Base-by-base conservation (phyloP, 64 coral and sea anemone species). In the Stylophora pistillata region DNA sequence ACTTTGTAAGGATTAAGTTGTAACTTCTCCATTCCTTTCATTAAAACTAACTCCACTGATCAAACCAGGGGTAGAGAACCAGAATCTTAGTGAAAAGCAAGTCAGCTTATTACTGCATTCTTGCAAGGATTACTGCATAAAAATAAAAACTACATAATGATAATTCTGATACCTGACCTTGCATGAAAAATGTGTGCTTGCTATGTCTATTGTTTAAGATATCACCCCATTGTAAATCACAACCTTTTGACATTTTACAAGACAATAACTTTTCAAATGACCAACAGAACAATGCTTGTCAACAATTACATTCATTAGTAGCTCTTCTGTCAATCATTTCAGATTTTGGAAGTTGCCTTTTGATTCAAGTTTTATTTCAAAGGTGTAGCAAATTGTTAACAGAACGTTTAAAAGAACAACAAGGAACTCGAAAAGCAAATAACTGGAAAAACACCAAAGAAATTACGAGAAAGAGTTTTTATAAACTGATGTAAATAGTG, bases 261-360 rank as follows among this genome's bases (percentile, higher is more conserved):
- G 61, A 84, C 80, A 84, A 84, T 84, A 53, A 84, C 31, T 84
- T 84, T 60, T 84, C 80, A 84, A 84, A 23, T 84, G 61, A 41
- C 32, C 13, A 15, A n/a, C 60, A 84, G 61, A 84, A 84, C 80
- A 84, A 84, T 84, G 26, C 60, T 84, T 84, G 32, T 84, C 80
- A 84, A 68, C 62, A 69, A 84, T 84, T 84, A 55, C 62, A 84
- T 84, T 53, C 41, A 84, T 84, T 84, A 84, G 47, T 27, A 62
- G 18, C 2, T 26, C 30, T 84, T 70, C 80, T 14, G 61, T 69
- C 80, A 84, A 70, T 84, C 60, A 84, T 13, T 13, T 1, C 10
- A 17, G 79, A 66, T 82, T 82, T 82, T 66, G 47, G 30, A 47
- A 61, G 80, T 84, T 70, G 28, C 27, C 41, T 37, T 21, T 69